Base-by-base conservation (phyloP, 2,888 invertebrate genomes). In the Eucera pruinosa region DNA sequence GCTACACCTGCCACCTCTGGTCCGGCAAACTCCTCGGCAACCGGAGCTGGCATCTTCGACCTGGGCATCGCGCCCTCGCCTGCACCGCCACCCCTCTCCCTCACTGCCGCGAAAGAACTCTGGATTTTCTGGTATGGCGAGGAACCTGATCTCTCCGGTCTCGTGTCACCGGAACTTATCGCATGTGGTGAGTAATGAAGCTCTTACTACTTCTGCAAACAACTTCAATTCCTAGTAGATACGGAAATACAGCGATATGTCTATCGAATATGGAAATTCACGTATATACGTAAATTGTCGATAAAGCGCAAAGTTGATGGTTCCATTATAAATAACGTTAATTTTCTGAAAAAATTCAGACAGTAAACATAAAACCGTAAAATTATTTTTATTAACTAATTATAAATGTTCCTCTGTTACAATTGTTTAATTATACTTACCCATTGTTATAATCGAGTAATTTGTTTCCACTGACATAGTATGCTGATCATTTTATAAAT, bases 121-220 rank as follows among this genome's bases (percentile, higher is more conserved):
- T 99, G 99, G 99, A 97, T 99, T 93, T 99, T 99, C 94, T 99
- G 99, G 99, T 99, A 99, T 94, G 98, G 98, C 90, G 98, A 98
- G 93, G 98, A 98, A 93, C 98, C 98, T 70, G 97, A 98, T 93
- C 95, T 98, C 82, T 95, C 95, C 89, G 96, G 96, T 77, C 94
- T 98, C 89, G 96, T 98, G 87, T 96, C 97, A 76, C 95, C 96
- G 15, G 97, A 98, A 92, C 95, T 98, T 84, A 95, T 97, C 91
- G 94, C 95, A 83, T 95, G 95, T 92, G 98, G 98, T 98, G 93
- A 96, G 96, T 95, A 75, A 65, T 15, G 27, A 25, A 43, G 9
- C 20, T 55, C 55, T 25, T 15, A 23, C 20, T 25, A 23, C 9
- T 15, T 23, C 13, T 41, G 20, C 13, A n/a, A 11, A 52, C 27